These are phyloP conservation scores for Mastomys natalensis DNA, from an alignment of 2,113 vertebrate species.

Conservation along the genomic window DNA sequence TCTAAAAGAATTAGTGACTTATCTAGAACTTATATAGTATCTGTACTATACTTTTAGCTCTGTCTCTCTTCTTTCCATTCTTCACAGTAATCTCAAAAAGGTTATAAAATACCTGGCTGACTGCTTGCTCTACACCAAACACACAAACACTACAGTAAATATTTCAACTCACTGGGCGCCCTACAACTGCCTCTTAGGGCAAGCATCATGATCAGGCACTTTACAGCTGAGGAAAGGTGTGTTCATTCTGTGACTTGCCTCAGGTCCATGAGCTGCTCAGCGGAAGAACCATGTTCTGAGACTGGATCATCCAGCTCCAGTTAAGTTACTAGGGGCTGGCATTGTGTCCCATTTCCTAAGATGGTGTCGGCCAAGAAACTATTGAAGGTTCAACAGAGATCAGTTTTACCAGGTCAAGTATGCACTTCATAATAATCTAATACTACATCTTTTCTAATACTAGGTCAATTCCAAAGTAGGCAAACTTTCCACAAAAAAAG, in stretches of 20 bases:
- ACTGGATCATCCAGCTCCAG: neutral
- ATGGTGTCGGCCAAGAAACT: neutral
- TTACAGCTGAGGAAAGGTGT: neutral
- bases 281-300: neutral
- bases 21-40: too few relatives aligned
- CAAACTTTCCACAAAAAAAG: constrained; percentile 43
- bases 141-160: neutral
- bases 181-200: neutral
- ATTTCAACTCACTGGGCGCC: neutral
- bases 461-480: constrained; percentile 50
- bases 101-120: neutral
- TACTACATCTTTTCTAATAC: constrained; percentile 6
- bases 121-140: neutral
- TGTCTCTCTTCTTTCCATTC: neutral
- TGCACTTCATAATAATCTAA: neutral
- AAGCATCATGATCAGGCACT: neutral
- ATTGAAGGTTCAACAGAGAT: constrained; percentile 12
- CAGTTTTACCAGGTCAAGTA: constrained; percentile 10
- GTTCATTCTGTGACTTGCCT: neutral
- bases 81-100: neutral
- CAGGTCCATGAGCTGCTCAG: neutral
- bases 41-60: neutral
- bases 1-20: constrained; percentile 37
- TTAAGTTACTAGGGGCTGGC: neutral
- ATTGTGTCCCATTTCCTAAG: neutral